phyloP scores from a whole-genome alignment of 2,888 invertebrate species.

The Hipparchia semele region DNA sequence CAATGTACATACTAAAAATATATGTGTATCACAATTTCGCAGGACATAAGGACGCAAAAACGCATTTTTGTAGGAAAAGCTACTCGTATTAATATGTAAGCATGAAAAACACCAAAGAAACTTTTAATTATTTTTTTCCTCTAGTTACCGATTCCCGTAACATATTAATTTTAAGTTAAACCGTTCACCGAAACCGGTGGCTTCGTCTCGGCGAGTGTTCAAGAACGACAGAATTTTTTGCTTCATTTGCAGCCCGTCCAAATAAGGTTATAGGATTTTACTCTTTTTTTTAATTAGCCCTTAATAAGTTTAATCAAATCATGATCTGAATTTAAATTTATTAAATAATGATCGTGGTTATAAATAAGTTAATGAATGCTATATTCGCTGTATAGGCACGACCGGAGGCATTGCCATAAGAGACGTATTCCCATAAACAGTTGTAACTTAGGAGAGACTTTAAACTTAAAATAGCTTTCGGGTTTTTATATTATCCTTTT shows the following conservation, averaged over 20 bases:
- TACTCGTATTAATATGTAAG: too few species aligned
- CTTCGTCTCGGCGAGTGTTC: slow-evolving; percentile 36
- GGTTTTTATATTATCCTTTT: not conserved
- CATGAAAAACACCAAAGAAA: too few species aligned
- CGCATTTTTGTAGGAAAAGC: too few species aligned
- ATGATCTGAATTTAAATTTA: slow-evolving; percentile 65
- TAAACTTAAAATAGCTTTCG: not conserved
- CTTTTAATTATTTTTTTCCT: not conserved
- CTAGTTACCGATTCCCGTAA: slow-evolving; percentile 17
- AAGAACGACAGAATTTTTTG: slow-evolving; percentile 53
- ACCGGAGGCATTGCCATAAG: slow-evolving; percentile 2
- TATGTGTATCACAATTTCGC: too few species aligned
- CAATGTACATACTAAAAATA: too few species aligned
- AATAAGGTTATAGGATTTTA: slow-evolving; percentile 66
- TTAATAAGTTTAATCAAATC: slow-evolving; percentile 71
- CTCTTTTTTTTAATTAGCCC: slow-evolving; percentile 64
- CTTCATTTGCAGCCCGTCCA: slow-evolving; percentile 47
- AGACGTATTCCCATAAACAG: slow-evolving; percentile 4
- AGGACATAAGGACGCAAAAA: too few species aligned
- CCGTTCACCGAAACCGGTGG: slow-evolving; percentile 39
- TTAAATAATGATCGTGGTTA: slow-evolving; percentile 39
- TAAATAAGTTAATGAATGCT: slow-evolving; percentile 20
- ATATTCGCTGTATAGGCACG: not conserved
- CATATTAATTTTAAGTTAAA: slow-evolving; percentile 53
- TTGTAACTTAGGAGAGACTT: slow-evolving; percentile 5